Percentiles rank a stretch among this genome's conserved stretches.
These are phyloP conservation scores for Aptenodytes patagonicus DNA, from an alignment of 2,113 vertebrate species.

Conservation along the genomic window DNA sequence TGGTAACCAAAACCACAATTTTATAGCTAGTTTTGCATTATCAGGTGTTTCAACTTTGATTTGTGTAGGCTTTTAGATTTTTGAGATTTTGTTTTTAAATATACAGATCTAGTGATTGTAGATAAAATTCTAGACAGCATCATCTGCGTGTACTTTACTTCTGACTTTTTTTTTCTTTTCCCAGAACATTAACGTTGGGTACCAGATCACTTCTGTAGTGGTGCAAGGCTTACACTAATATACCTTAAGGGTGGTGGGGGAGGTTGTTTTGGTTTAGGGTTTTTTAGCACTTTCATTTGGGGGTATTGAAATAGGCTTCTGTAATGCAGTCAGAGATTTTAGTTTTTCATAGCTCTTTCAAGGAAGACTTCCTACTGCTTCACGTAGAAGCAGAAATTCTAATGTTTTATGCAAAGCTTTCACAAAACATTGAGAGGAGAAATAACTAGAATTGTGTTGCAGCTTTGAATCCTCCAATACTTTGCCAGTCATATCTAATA, in stretches of 20 bases:
- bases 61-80: not conserved
- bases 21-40: not conserved
- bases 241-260: too few species aligned
- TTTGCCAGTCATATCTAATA: not conserved
- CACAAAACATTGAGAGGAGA: not conserved
- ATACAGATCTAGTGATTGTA: not conserved
- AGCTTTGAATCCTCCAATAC: not conserved
- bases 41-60: not conserved
- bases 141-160: not conserved
- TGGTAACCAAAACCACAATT: not conserved
- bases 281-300: not conserved
- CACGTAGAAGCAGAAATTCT: not conserved
- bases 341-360: not conserved
- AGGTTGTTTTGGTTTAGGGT: not conserved
- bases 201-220: not conserved
- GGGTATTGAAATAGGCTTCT: not conserved
- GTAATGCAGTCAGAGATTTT: not conserved
- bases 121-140: not conserved
- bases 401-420: not conserved
- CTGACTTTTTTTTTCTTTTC: not conserved
- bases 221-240: not conserved
- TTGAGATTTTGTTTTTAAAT: not conserved
- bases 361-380: not conserved
- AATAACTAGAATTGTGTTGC: not conserved
- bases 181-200: accelerated